Evolutionary conservation across 2,113 vertebrate species (phyloP).

Genomic region (Bothrops jararaca): DNA sequence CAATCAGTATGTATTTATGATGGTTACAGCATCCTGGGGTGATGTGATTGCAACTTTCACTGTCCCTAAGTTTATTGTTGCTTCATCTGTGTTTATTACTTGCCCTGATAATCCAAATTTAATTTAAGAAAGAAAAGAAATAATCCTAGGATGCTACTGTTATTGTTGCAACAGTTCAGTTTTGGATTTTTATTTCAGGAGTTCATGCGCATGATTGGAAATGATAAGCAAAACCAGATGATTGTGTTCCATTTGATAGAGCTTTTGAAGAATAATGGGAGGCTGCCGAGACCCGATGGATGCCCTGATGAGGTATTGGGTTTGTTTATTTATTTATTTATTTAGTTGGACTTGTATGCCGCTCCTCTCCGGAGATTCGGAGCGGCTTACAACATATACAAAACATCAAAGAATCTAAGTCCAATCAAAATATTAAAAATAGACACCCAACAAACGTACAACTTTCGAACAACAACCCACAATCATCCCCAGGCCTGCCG

Average conservation of each 20-base stretch:
- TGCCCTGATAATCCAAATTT: not conserved
- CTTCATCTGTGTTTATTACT: not conserved
- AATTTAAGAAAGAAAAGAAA: not conserved
- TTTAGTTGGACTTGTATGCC: no score
- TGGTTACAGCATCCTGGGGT: not conserved
- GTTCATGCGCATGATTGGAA: slow-evolving; percentile 96
- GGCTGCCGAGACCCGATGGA: slow-evolving; percentile 82
- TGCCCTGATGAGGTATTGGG: slow-evolving; percentile 85
- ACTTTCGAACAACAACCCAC: no score
- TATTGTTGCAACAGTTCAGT: not conserved
- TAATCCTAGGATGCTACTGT: not conserved
- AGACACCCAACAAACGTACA: no score
- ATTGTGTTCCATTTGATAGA: slow-evolving; percentile 96
- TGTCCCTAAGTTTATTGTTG: not conserved
- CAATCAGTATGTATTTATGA: not conserved
- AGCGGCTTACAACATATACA: no score
- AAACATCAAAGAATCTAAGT: no score
- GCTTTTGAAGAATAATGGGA: slow-evolving; percentile 86
- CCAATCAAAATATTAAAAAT: no score
- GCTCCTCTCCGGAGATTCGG: no score
- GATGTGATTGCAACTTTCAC: not conserved
- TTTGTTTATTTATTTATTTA: no score
- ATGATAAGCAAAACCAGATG: slow-evolving; percentile 98
- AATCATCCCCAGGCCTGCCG: no score
- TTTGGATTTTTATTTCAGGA: slow-evolving; percentile 74